Conservation (phyloP, 2,888 invertebrate species). For the Sinelater perroti region DNA sequence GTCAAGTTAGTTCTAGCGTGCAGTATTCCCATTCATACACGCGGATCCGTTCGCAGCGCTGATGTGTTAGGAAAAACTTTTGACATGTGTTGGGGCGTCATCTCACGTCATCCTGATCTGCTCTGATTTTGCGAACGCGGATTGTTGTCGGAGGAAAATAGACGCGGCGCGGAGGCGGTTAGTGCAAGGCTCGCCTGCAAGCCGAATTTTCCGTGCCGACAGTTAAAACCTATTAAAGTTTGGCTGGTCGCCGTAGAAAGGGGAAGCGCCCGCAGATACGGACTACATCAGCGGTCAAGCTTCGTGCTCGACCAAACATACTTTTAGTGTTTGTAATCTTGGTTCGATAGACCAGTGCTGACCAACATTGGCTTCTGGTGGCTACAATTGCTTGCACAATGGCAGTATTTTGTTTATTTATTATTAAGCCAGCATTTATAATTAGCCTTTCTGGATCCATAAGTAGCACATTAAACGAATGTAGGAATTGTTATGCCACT, state of each 20-base stretch:
- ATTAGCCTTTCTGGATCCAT: too few relatives aligned
- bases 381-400: too few relatives aligned
- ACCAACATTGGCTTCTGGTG: constrained; percentile 17
- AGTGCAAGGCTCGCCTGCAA: constrained; percentile 18
- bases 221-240: constrained; percentile 31
- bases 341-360: constrained; percentile 48
- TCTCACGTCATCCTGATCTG: constrained; percentile 39
- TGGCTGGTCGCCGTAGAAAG: constrained; percentile 23
- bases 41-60: constrained; percentile 39
- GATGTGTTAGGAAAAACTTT: constrained; percentile 47
- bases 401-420: too few relatives aligned
- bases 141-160: constrained; percentile 34
- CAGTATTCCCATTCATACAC: constrained; percentile 42
- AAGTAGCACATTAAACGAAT: too few relatives aligned
- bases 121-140: constrained; percentile 35
- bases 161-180: constrained; percentile 20
- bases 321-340: constrained; percentile 53
- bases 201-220: constrained; percentile 10
- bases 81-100: constrained; percentile 41
- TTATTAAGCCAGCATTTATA: too few relatives aligned
- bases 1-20: constrained; percentile 46
- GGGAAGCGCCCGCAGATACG: constrained; percentile 43
- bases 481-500: too few relatives aligned
- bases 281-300: constrained; percentile 44
- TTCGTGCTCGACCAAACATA: constrained; percentile 53